These are phyloP conservation scores for Tenthredo amoena DNA, from an alignment of 2,888 invertebrate species.

Conservation along the genomic window DNA sequence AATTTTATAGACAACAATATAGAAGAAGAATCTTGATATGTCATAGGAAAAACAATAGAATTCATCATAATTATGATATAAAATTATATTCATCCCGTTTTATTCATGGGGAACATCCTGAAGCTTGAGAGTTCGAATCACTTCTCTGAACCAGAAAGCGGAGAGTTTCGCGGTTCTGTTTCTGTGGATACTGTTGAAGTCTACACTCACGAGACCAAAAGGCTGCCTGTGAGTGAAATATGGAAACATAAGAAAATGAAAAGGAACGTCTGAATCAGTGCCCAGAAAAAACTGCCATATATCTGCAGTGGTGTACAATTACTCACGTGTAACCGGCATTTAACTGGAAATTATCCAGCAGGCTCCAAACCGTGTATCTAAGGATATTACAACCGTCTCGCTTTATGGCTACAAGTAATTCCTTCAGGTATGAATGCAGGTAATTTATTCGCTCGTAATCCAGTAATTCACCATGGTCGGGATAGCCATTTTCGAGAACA, in stretches of 20 bases:
- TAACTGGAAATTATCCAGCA: constrained; percentile 78
- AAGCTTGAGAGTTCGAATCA: no score
- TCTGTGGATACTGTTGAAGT: constrained; percentile 84
- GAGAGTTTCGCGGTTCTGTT: constrained; percentile 84
- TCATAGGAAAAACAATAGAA: no score
- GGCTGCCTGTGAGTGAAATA: constrained; percentile 24
- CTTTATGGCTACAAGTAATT: constrained; percentile 61
- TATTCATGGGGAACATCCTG: no score
- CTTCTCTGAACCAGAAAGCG: constrained; percentile 68
- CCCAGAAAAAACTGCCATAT: no score
- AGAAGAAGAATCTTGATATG: no score
- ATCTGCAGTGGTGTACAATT: not conserved
- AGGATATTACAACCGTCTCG: constrained; percentile 63
- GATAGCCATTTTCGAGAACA: constrained; percentile 79
- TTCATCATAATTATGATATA: no score
- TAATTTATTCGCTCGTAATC: constrained; percentile 17
- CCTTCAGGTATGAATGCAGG: not conserved
- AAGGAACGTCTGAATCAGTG: no score
- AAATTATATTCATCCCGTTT: no score
- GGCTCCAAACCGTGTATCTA: constrained; percentile 59
- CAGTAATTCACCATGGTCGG: constrained; percentile 67
- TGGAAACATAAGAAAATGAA: not conserved
- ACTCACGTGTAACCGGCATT: constrained; percentile 71
- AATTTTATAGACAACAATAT: no score
- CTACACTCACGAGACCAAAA: constrained; percentile 87